These are phyloP conservation scores for Siniperca knerii DNA, from an alignment of 2,113 vertebrate species.

Conservation along the genomic window DNA sequence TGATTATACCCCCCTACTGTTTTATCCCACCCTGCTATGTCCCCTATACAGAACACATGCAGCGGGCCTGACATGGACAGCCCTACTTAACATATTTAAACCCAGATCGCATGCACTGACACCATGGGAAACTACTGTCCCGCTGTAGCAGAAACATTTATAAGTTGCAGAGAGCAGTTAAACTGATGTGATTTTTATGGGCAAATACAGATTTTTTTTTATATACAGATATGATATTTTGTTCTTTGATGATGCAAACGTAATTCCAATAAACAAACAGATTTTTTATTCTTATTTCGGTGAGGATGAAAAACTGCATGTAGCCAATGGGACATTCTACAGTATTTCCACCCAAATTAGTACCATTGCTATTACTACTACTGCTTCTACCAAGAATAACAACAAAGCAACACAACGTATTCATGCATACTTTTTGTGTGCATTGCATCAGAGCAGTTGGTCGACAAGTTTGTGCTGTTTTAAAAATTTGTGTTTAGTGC, in stretches of 20 bases:
- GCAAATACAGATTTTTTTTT: neutral
- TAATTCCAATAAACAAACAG: neutral
- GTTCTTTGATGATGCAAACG: neutral
- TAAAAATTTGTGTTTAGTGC: neutral
- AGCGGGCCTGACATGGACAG: neutral
- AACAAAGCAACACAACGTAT: neutral
- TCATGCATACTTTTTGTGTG: neutral
- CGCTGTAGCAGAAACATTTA: neutral
- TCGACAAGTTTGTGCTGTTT: neutral
- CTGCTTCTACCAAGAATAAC: neutral
- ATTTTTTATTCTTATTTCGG: too few relatives aligned
- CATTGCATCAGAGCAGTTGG: neutral
- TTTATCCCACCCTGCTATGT: slow-evolving; percentile 10
- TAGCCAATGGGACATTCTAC: neutral
- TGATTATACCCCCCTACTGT: neutral
- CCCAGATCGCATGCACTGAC: neutral
- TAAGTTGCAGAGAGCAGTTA: neutral
- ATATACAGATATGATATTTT: too few relatives aligned
- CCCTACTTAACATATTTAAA: slow-evolving; percentile 2
- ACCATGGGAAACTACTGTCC: neutral
- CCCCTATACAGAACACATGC: slow-evolving; percentile 15
- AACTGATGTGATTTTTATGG: neutral
- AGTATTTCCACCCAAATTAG: neutral
- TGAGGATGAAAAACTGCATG: neutral
- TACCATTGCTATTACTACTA: neutral